Evolutionary conservation across 2,797 vertebrate genomes (phyloP), one percentile per base, ranked within the genome.

Genomic region (Vultur gryphus): DNA sequence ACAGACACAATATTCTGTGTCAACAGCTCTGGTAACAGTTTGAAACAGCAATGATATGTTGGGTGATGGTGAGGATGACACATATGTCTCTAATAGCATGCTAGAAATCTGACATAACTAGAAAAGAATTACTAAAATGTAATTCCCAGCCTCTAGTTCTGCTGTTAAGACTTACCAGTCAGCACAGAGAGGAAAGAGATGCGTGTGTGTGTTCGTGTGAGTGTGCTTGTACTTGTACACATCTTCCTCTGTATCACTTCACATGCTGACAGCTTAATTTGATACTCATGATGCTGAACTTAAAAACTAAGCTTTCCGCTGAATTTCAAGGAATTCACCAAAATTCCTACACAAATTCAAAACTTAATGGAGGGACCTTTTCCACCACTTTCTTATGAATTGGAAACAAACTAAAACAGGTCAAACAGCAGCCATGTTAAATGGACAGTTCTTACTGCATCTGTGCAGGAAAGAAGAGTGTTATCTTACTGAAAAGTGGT

Each of bases 41-140:
- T 98, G 98, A 98, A 98, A 98, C 97, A 98, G 98, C 98, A 98
- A 98, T 98, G 98, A 98, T 98, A 98, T 97, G 98, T 98, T 98
- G 98, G 98, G 96, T 98, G 98, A 98, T 98, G 98, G 97, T 98
- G 96, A 97, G 96, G 98, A 97, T 98, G 98, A 98, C 98, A 98
- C 98, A 98, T 97, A 96, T 97, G 98, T 98, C 98, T 97, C 98
- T 98, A 98, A 98, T 98, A 98, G 97, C 97, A 97, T 96, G 96
- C 98, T 98, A 97, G 97, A 98, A 98, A 98, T 97, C 98, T 98
- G 98, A 98, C 98, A 98, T 98, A 98, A 97, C 97, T 97, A 98
- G 98, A 98, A 98, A 98, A 97, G 97, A 98, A 98, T 98, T 97
- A 97, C 97, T 97, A 97, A 98, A 97, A 98, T 97, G 97, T 89